Base-by-base conservation (phyloP, 2,113 vertebrate genomes). In the Probosciger aterrimus region DNA sequence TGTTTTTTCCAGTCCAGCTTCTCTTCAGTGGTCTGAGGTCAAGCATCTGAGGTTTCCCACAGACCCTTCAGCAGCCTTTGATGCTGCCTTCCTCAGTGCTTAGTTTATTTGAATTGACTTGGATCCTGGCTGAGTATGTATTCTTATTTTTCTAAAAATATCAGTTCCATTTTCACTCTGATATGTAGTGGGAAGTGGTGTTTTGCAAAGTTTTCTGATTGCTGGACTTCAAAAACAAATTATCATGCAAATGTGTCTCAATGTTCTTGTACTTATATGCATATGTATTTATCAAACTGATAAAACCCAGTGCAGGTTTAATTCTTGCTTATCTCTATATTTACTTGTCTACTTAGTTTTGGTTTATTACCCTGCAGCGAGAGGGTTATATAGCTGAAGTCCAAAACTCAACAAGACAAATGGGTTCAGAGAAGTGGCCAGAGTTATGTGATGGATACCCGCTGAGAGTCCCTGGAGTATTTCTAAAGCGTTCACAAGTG, bases 21-120 rank as follows among this genome's bases (percentile, higher is more conserved):
- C 53, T 70, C 71, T 87, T 59, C 30, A n/a, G 24, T 85, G 60
- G 10, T 50, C 24, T 91, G 73, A 88, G 80, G 30, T 83, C 59
- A 86, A 65, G 76, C 50, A 65, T 55, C 63, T 55, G 75, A 75
- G 39, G 47, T 78, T 96, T 87, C 39, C 82, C 93, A 39, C 70
- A 68, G n/a, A 59, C 3, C 6, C 14, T 92, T 11, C 35, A 73
- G 35, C 27, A 82, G 35, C 23, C 47, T 87, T 86, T 87, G 69
- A 49, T 78, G 65, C 57, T 82, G 46, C 46, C 25, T 25, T 86
- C 46, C 9, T 3, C 23, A 63, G 13, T 37, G 39, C 30, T 68
- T 53, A 11, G 20, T 80, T 93, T 87, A 39, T 88, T 82, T 93
- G 43, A 46, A 37, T 57, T 93, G n/a, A 63, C 23, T 73, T 88